These are phyloP conservation scores for Idaea biselata DNA, from an alignment of 2,888 invertebrate genomes.

Conservation along the genomic window DNA sequence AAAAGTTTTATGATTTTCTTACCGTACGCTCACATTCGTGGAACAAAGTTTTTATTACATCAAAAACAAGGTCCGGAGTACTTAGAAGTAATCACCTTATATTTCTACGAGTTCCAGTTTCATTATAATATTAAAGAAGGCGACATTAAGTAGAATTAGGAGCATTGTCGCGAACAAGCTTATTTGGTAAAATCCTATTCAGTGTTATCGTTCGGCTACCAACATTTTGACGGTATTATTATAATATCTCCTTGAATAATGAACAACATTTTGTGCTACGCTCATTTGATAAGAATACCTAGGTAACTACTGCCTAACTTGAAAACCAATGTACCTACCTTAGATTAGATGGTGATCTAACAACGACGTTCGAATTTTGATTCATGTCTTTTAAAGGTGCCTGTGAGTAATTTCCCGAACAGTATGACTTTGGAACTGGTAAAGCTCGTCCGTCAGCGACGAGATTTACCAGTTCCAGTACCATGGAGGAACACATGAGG, in stretches of 20 bases:
- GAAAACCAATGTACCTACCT: neutral
- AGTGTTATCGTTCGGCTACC: constrained; percentile 1
- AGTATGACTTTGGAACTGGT: too few species aligned
- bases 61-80: neutral
- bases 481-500: too few species aligned
- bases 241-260: neutral
- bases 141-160: constrained; percentile 1
- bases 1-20: neutral
- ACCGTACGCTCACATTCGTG: neutral
- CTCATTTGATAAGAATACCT: neutral
- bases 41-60: neutral
- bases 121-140: constrained; percentile 1
- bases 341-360: too few species aligned
- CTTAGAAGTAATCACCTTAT: neutral
- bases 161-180: neutral
- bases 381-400: too few species aligned
- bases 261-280: neutral
- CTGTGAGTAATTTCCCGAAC: too few species aligned
- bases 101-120: neutral
- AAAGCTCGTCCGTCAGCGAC: too few species aligned
- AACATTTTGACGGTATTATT: neutral
- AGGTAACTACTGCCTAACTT: neutral
- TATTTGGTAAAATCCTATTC: neutral
- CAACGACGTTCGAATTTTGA: too few species aligned
- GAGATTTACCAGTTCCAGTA: too few species aligned